Percentiles rank a stretch among this genome's conserved stretches.
Conservation (phyloP, 2,797 vertebrate genomes). For the Phoxinus dragarum region DNA sequence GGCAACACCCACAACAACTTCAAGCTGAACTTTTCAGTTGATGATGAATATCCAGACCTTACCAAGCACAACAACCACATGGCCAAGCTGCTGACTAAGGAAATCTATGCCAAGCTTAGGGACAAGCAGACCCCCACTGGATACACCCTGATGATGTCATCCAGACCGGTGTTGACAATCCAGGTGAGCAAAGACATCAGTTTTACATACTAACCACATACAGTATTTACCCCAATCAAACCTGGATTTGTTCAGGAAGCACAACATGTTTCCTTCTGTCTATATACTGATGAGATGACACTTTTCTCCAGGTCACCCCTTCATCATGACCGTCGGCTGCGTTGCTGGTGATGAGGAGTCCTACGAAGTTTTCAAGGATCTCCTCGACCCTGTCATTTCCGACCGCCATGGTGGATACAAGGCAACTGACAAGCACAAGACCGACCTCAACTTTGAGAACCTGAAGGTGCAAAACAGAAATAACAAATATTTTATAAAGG, state of each 20-base stretch:
- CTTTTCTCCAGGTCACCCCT: conserved; percentile 84
- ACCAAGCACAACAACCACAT: conserved; percentile 94
- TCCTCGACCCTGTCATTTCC: conserved; percentile 89
- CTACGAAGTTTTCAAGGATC: conserved; percentile 89
- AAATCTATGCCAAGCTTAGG: conserved; percentile 86
- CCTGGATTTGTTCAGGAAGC: background rate
- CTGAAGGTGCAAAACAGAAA: conserved; percentile 78
- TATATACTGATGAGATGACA: background rate
- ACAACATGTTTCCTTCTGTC: background rate
- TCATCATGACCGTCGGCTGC: conserved; percentile 96
- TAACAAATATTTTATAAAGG: background rate
- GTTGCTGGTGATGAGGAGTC: conserved; percentile 93
- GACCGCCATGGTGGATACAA: conserved; percentile 93
- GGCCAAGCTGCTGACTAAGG: conserved; percentile 88
- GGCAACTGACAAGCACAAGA: conserved; percentile 91
- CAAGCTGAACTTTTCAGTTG: conserved; percentile 87
- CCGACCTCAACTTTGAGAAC: conserved; percentile 93
- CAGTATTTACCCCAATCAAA: background rate
- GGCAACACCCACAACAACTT: conserved; percentile 96
- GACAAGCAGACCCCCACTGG: conserved; percentile 92
- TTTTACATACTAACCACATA: background rate
- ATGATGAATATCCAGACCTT: conserved; percentile 91
- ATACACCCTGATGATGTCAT: conserved; percentile 90
- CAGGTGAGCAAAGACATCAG: conserved; percentile 75
- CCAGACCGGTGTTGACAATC: conserved; percentile 94